Evolutionary conservation across 2,888 invertebrate species (phyloP).

Genomic region (Pollenia angustigena): DNA sequence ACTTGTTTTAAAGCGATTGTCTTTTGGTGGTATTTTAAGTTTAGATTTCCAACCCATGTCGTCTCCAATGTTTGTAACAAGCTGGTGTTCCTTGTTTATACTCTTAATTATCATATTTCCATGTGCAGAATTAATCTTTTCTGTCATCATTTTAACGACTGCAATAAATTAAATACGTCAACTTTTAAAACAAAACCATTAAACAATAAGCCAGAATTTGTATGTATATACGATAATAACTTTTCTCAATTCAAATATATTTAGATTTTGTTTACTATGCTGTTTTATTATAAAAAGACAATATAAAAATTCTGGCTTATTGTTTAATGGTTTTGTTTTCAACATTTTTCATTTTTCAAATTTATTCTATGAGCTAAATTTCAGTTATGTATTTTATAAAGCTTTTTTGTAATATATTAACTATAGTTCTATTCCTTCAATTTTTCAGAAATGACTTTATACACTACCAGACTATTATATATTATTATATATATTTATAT

Average conservation of each 20-base stretch:
- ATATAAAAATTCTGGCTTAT: too few relatives aligned
- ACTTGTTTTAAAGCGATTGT: conserved; percentile 97
- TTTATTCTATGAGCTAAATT: too few relatives aligned
- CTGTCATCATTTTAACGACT: conserved; percentile 72
- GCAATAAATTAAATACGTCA: conserved; percentile 68
- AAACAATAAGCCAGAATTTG: conserved; percentile 58
- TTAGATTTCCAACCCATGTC: conserved; percentile 98
- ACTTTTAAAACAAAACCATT: conserved; percentile 72
- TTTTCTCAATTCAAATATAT: conserved; percentile 64
- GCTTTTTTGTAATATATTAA: too few relatives aligned
- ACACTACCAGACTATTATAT: too few relatives aligned
- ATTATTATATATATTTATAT: too few relatives aligned
- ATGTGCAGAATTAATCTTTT: conserved; percentile 71
- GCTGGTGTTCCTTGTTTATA: conserved; percentile 79
- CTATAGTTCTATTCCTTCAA: too few relatives aligned
- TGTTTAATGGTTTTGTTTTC: too few relatives aligned
- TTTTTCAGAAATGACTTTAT: too few relatives aligned
- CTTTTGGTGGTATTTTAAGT: conserved; percentile 98
- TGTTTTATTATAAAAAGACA: too few relatives aligned
- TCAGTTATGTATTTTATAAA: too few relatives aligned
- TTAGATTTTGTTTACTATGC: too few relatives aligned
- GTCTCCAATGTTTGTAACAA: conserved; percentile 80
- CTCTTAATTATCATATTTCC: conserved; percentile 73
- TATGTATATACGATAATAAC: conserved; percentile 31
- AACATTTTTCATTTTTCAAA: too few relatives aligned